These are phyloP conservation scores for Lytechinus variegatus DNA, from an alignment of 35 echinoderm and acorn worm species.

Conservation along the genomic window DNA sequence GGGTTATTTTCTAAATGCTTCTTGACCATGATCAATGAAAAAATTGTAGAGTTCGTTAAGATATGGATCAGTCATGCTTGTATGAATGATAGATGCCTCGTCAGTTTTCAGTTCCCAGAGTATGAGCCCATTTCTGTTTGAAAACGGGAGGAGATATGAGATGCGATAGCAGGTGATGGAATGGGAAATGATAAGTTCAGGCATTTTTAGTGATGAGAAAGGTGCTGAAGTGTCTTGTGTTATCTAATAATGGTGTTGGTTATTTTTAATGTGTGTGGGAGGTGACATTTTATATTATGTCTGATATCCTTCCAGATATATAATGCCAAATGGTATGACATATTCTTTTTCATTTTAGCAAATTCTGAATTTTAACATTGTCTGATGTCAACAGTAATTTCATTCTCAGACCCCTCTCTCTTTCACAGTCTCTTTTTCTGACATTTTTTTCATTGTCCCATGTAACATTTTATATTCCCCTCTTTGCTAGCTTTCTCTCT, in stretches of 20 bases:
- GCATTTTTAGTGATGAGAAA: not conserved
- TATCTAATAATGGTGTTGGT: not conserved
- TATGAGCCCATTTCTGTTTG: not conserved
- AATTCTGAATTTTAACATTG: no score
- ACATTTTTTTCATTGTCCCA: not conserved
- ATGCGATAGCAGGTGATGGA: not conserved
- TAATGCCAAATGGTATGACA: not conserved
- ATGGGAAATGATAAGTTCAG: not conserved
- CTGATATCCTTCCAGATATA: not conserved
- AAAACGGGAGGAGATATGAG: not conserved
- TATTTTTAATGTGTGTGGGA: not conserved
- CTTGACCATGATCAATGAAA: not conserved
- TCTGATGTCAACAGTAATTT: no score
- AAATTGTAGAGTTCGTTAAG: not conserved
- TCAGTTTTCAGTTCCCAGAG: not conserved
- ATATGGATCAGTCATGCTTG: not conserved
- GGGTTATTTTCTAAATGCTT: no score
- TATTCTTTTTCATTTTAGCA: no score
- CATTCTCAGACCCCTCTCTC: no score
- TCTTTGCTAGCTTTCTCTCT: not conserved
- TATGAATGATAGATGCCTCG: not conserved
- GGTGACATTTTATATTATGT: not conserved
- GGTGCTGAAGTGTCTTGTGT: not conserved
- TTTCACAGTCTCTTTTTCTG: not conserved
- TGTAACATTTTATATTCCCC: not conserved